phyloP scores from a whole-genome alignment of 2,113 vertebrate species.

The Cynoglossus semilaevis region DNA sequence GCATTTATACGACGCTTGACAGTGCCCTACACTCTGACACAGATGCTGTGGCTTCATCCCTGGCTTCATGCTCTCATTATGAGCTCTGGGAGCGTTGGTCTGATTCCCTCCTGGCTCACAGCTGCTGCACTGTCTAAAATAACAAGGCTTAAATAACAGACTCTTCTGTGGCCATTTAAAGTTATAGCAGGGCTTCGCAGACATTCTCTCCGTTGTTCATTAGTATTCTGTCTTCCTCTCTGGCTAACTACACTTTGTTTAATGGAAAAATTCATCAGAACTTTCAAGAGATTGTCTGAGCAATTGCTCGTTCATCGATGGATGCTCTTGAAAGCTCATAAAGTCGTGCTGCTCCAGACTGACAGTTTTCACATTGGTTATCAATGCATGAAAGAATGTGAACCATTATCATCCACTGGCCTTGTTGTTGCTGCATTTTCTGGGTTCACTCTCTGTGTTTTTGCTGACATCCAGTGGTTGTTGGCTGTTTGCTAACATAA shows the following conservation, averaged over 20 bases:
- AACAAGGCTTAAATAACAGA: conserved; percentile 25
- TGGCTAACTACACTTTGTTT: conserved; percentile 14
- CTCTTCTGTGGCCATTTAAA: conserved; percentile 22
- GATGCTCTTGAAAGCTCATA: conserved; percentile 40
- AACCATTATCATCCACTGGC: conserved; percentile 21
- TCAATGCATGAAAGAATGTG: conserved; percentile 23
- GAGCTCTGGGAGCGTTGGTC: neutral
- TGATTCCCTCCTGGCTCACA: conserved; percentile 21
- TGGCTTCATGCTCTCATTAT: conserved; percentile 33
- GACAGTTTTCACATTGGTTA: conserved; percentile 45
- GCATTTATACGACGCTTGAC: too few relatives aligned
- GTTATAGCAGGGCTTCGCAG: conserved; percentile 8
- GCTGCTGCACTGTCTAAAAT: conserved; percentile 29
- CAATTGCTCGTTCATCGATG: conserved; percentile 50
- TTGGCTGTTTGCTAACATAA: neutral
- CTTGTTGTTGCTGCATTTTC: too few relatives aligned
- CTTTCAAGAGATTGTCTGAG: conserved; percentile 39
- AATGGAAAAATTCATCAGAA: conserved; percentile 45
- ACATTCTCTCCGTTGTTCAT: neutral
- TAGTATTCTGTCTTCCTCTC: conserved; percentile 4
- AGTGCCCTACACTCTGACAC: too few relatives aligned
- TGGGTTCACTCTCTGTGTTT: conserved; percentile 7
- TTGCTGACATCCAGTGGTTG: conserved; percentile 7
- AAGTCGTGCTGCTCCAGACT: conserved; percentile 19
- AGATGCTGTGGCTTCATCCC: conserved; percentile 7